phyloP scores from a whole-genome alignment of 2,888 invertebrate genomes.

The Cryptus armator region DNA sequence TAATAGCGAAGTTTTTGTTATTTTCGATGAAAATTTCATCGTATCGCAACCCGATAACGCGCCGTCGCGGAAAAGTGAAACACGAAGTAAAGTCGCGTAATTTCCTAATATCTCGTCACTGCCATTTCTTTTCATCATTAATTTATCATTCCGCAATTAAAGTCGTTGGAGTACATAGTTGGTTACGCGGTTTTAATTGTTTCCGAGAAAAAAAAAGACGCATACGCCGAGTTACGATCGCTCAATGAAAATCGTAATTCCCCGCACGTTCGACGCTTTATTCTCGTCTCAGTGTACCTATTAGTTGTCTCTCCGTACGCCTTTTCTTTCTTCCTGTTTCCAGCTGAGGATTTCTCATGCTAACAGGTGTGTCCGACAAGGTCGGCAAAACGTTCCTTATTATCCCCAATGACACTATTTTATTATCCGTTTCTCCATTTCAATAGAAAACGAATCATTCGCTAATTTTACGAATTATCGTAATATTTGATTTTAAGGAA shows the following conservation, averaged over 20 bases:
- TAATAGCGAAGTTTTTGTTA: too few species aligned
- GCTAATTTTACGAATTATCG: too few species aligned
- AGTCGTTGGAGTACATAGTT: not conserved
- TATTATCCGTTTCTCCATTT: not conserved
- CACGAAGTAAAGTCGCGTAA: too few species aligned
- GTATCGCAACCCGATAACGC: too few species aligned
- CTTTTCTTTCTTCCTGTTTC: not conserved
- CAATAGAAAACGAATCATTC: too few species aligned
- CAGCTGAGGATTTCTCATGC: not conserved
- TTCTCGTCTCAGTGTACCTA: not conserved
- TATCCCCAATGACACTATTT: conserved; percentile 3
- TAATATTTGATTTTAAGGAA: too few species aligned
- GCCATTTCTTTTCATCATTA: not conserved
- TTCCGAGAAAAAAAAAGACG: not conserved
- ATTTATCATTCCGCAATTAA: not conserved
- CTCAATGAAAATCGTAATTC: not conserved
- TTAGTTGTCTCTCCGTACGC: not conserved
- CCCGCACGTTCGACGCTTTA: conserved; percentile 13
- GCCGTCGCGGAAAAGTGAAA: too few species aligned
- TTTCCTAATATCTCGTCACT: not conserved
- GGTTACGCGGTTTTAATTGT: not conserved
- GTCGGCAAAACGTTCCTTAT: not conserved
- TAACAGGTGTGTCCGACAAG: not conserved
- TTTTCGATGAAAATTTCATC: too few species aligned
- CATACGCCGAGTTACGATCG: not conserved